Conservation (phyloP, 2,888 invertebrate species). For the Dryocosmus kuriphilus region DNA sequence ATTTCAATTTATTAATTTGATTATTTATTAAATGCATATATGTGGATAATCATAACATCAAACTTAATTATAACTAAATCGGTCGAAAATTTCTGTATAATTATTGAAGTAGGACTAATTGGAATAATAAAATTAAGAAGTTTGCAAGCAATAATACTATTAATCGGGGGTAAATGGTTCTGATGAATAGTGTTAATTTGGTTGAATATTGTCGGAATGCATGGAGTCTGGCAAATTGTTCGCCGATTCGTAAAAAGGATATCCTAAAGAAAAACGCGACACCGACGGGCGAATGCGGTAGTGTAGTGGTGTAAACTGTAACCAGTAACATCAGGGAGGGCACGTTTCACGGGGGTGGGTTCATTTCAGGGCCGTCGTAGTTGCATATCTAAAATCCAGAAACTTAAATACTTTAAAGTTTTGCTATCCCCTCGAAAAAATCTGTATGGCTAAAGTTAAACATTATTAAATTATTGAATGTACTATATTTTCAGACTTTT, state of each 20-base stretch:
- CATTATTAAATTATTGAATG: too few species aligned
- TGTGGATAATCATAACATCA: not conserved
- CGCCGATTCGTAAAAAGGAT: conserved; percentile 21
- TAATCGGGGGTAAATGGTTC: not conserved
- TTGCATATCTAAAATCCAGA: not conserved
- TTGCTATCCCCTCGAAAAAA: too few species aligned
- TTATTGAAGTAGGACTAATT: not conserved
- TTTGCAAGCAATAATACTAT: conserved; percentile 5
- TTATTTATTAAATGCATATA: too few species aligned
- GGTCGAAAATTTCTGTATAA: not conserved
- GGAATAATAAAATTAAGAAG: conserved; percentile 19
- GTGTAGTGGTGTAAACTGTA: conserved; percentile 25
- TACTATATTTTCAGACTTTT: too few species aligned
- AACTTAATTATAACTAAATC: not conserved
- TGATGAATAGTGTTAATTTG: conserved; percentile 6
- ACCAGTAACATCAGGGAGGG: conserved; percentile 36
- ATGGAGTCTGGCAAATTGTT: conserved; percentile 20
- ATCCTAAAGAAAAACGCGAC: conserved; percentile 35
- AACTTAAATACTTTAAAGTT: too few species aligned
- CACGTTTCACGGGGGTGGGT: conserved; percentile 31
- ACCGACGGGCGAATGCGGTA: conserved; percentile 10
- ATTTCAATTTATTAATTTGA: too few species aligned
- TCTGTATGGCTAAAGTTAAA: too few species aligned
- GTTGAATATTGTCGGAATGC: conserved; percentile 10
- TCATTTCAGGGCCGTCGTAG: conserved; percentile 21